Evolutionary conservation across 2,113 vertebrate species (phyloP).

Genomic region (Rattus rattus): DNA sequence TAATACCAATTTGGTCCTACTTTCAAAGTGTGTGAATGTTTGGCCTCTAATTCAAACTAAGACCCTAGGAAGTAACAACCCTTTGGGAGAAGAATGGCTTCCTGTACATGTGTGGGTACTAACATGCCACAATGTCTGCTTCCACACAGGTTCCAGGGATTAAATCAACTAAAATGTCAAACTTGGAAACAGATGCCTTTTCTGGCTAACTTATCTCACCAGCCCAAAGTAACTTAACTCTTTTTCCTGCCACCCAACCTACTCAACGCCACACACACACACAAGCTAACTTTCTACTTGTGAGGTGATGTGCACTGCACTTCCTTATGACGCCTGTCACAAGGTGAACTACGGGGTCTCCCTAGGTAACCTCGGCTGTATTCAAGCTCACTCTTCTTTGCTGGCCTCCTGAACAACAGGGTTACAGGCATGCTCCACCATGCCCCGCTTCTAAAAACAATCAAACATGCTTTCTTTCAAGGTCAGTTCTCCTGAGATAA

Average conservation of each 20-base stretch:
- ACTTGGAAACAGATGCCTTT: background rate
- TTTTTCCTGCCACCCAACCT: background rate
- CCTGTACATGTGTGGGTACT: background rate
- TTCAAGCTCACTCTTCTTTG: background rate
- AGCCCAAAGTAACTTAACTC: background rate
- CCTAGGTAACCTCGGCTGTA: background rate
- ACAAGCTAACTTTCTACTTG: background rate
- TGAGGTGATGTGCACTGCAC: background rate
- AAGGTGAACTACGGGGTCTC: background rate
- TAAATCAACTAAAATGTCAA: background rate
- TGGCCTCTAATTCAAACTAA: background rate
- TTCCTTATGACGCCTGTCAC: background rate
- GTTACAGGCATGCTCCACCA: background rate
- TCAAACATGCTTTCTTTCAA: constrained; percentile 83
- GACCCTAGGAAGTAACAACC: background rate
- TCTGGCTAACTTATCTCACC: background rate
- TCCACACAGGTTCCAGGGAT: background rate
- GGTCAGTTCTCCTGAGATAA: constrained; percentile 82
- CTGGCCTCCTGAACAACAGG: background rate
- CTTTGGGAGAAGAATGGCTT: background rate
- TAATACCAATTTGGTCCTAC: background rate
- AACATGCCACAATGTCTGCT: background rate
- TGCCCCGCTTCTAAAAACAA: constrained; percentile 70
- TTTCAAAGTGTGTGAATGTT: background rate
- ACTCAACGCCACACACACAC: background rate